A percentile compares a stretch with the other conserved stretches of the same genome.
These are phyloP conservation scores for Salminus brasiliensis DNA, from an alignment of 2,113 vertebrate species.

Conservation along the genomic window DNA sequence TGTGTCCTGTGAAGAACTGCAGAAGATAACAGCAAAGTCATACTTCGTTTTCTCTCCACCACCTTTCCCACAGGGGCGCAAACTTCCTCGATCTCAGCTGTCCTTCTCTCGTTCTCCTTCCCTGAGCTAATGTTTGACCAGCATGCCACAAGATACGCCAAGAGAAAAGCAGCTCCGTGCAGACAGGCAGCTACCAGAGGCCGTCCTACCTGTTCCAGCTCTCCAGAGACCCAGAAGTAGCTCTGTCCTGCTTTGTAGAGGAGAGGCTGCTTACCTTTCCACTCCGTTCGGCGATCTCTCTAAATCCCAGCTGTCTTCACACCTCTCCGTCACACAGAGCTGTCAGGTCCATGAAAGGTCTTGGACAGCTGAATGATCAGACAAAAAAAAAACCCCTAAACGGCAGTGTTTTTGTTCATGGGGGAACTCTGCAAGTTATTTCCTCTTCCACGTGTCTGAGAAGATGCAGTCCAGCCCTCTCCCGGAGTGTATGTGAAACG, in stretches of 20 bases:
- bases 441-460: slow-evolving; percentile 19
- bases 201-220: background rate
- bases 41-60: background rate
- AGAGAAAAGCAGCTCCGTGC: background rate
- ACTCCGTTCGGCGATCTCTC: background rate
- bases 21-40: background rate
- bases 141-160: background rate
- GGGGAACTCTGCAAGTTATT: slow-evolving; percentile 20
- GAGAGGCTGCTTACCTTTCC: slow-evolving; percentile 13
- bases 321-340: background rate
- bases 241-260: background rate
- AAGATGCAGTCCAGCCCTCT: background rate
- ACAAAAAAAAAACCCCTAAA: background rate
- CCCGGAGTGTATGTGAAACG: background rate
- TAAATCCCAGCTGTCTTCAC: background rate
- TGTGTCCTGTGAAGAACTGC: too few relatives aligned
- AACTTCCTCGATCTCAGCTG: background rate
- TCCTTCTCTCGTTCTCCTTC: too few relatives aligned
- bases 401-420: background rate
- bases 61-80: background rate
- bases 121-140: background rate
- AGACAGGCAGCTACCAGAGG: background rate
- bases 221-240: background rate
- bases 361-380: background rate
- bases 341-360: slow-evolving; percentile 34